These are phyloP conservation scores for Gymnosoma rotundatum DNA, from an alignment of 2,888 invertebrate genomes.

Conservation along the genomic window DNA sequence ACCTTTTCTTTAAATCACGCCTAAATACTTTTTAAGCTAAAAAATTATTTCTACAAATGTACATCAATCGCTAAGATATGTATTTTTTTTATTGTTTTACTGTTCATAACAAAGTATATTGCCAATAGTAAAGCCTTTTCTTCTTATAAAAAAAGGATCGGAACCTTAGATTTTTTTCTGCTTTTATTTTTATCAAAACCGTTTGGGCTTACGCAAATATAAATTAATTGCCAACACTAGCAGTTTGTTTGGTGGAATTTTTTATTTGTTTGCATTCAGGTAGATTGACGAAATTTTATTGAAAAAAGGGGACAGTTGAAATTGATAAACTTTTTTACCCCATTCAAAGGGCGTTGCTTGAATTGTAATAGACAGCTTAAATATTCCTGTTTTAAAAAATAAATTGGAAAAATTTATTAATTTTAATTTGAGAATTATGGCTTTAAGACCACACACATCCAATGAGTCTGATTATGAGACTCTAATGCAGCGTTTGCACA, in stretches of 20 bases:
- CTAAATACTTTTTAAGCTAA: no score
- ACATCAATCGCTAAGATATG: no score
- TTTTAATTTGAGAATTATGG: slow-evolving; percentile 36
- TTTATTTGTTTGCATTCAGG: slow-evolving; percentile 59
- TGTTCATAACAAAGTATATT: no score
- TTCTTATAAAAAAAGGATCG: neutral
- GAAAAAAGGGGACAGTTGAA: slow-evolving; percentile 63
- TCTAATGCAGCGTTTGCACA: slow-evolving; percentile 79
- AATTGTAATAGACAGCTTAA: slow-evolving; percentile 1
- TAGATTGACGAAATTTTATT: slow-evolving; percentile 58
- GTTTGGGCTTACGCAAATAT: neutral
- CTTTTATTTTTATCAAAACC: neutral
- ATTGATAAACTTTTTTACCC: slow-evolving; percentile 58
- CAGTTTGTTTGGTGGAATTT: slow-evolving; percentile 58
- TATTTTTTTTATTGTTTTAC: no score
- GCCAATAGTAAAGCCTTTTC: no score
- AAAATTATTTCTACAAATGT: no score
- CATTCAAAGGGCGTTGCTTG: slow-evolving; percentile 64
- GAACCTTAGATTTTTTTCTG: neutral
- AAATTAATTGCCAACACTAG: slow-evolving; percentile 49
- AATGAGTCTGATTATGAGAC: slow-evolving; percentile 78
- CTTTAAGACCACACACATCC: slow-evolving; percentile 68
- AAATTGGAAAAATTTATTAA: slow-evolving; percentile 13
- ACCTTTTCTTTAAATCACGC: no score
- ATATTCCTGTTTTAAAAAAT: slow-evolving; percentile 9